Base-by-base conservation (phyloP, 2,797 vertebrate genomes). In the Borostomias antarcticus region DNA sequence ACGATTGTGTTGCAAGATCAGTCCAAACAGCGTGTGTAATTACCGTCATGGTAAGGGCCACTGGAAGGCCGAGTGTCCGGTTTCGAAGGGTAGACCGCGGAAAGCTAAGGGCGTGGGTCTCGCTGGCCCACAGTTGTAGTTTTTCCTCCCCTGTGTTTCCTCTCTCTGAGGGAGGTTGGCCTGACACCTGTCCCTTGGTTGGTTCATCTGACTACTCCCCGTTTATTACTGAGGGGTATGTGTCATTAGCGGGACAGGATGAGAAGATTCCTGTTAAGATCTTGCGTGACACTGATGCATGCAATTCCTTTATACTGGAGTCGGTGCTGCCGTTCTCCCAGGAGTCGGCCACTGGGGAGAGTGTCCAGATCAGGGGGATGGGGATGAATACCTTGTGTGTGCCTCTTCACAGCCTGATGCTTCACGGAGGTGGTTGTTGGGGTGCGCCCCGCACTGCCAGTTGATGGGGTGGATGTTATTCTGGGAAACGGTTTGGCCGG, bases 401-500 rank as follows among this genome's bases (percentile, higher is more conserved):
- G 0, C 68, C 68, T 1, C 30, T 59, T 19, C 63, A 71, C 9
- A 58, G 19, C 23, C 4, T 54, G 4, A 13, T 30, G 21, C 25
- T 59, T 0, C 29, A 17, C 2, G 61, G 63, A 66, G 13, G 57
- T 71, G 1, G 4, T 37, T 1, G 4, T 72, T 10, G 57, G 25
- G 2, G 63, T 66, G 7, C 26, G 50, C 1, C 60, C 62, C 1
- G 66, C 51, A 3, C 17, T 72, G 13, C 69, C 58, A 5, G 47
- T 71, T 15, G 45, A 59, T 2, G 69, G 56, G 3, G 25, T 66
- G 17, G n/a, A 50, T 30, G 1, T 66, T 11, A 33, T 65, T 35
- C 4, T 71, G 15, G 62, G 63, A 4, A 71, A 71, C 58, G 33
- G 54, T 13, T n/a, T 71, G 4, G 56, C 56, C 33, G 29, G 32